These are phyloP conservation scores for Nephila pilipes DNA, from an alignment of 1,140 invertebrate genomes.

Conservation along the genomic window DNA sequence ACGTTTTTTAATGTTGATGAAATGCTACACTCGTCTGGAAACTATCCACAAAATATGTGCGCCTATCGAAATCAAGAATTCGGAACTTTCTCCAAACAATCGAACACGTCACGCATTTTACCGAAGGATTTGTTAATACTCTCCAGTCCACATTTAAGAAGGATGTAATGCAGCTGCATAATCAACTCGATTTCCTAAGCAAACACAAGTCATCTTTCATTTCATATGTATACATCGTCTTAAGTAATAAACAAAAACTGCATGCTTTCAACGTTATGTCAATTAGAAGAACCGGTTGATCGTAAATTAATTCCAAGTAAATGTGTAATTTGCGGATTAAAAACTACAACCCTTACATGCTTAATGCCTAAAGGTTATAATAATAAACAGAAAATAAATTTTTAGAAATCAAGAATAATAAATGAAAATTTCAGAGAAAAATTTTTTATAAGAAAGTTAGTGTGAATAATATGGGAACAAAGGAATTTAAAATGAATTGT, in stretches of 20 bases:
- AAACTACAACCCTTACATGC: neutral
- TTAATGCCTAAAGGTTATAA: too few relatives aligned
- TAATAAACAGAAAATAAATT: too few relatives aligned
- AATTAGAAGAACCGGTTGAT: neutral
- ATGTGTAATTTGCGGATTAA: neutral
- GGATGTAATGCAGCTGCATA: constrained; percentile 21
- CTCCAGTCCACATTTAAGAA: neutral
- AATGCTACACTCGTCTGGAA: too few relatives aligned
- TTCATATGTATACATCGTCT: neutral
- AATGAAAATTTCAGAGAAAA: too few relatives aligned
- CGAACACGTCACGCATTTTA: neutral
- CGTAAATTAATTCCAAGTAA: too few relatives aligned
- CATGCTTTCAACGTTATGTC: neutral
- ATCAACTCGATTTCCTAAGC: neutral
- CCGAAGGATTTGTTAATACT: neutral
- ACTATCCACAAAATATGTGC: neutral
- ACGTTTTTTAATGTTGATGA: too few relatives aligned
- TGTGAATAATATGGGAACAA: too few relatives aligned
- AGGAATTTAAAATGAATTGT: too few relatives aligned
- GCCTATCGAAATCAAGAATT: neutral
- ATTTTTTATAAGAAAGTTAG: too few relatives aligned
- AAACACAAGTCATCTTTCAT: neutral
- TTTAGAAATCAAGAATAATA: too few relatives aligned
- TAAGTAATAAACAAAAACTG: neutral
- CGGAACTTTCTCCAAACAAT: neutral